Conservation (phyloP, 2,888 invertebrate species). For the Gari tellinella region DNA sequence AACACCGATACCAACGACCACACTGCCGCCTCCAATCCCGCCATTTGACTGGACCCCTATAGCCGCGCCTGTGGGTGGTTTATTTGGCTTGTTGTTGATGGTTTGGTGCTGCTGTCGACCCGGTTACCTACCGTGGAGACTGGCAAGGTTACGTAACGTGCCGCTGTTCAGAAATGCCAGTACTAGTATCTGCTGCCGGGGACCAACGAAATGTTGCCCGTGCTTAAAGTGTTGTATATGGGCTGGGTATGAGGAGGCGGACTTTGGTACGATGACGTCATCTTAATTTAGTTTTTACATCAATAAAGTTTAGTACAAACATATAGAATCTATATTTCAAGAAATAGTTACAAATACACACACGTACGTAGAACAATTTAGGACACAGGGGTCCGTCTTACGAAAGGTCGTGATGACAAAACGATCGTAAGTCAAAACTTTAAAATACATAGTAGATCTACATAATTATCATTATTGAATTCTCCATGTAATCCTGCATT, state of each 20-base stretch:
- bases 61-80: constrained; percentile 45
- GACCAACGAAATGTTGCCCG: constrained; percentile 38
- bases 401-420: no score
- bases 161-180: constrained; percentile 46
- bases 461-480: no score
- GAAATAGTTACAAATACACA: no score
- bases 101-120: constrained; percentile 77
- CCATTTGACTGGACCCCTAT: constrained; percentile 59
- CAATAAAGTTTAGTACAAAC: no score
- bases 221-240: constrained; percentile 40
- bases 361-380: no score
- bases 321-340: no score
- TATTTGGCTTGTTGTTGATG: constrained; percentile 40
- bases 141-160: constrained; percentile 70
- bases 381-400: no score
- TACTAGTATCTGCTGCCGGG: constrained; percentile 50
- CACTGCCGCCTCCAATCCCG: constrained; percentile 40
- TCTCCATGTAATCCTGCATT: no score
- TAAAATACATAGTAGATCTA: no score
- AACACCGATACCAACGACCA: constrained; percentile 51
- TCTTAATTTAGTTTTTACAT: no score
- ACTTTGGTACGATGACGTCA: constrained; percentile 18
- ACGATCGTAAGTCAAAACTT: no score
- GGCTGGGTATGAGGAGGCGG: constrained; percentile 21
- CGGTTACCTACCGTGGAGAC: constrained; percentile 72